Conservation (phyloP, 1,140 invertebrate species). For the Saxidomus purpurata region DNA sequence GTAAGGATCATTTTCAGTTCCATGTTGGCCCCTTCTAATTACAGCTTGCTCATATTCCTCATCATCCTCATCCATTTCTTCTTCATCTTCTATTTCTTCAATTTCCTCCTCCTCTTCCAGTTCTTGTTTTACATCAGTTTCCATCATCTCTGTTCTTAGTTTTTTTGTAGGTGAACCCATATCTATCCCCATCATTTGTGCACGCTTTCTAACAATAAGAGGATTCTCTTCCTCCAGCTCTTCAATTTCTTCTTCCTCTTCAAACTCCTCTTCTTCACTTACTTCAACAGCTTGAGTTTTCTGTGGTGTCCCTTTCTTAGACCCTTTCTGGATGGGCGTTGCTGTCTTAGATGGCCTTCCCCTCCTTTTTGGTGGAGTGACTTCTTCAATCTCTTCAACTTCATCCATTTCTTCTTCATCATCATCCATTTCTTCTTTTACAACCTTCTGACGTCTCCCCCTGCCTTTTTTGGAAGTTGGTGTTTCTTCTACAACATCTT, state of each 20-base stretch:
- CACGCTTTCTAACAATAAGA: slow-evolving; percentile 28
- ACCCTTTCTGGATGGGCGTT: background rate
- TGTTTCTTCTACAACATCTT: slow-evolving; percentile 59
- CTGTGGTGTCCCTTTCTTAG: slow-evolving; percentile 36
- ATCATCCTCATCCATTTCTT: slow-evolving; percentile 55
- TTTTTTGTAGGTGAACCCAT: slow-evolving; percentile 55
- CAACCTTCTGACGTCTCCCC: slow-evolving; percentile 57
- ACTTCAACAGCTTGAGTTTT: slow-evolving; percentile 21
- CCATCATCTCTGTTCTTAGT: slow-evolving; percentile 58
- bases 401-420: slow-evolving; percentile 58
- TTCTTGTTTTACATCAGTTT: slow-evolving; percentile 27
- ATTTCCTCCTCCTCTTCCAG: slow-evolving; percentile 47
- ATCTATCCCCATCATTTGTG: slow-evolving; percentile 54
- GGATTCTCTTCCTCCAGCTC: slow-evolving; percentile 47
- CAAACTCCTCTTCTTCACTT: slow-evolving; percentile 55
- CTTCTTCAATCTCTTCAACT: slow-evolving; percentile 44
- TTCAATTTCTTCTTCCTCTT: slow-evolving; percentile 51
- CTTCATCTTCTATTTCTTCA: slow-evolving; percentile 68
- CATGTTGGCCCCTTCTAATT: slow-evolving; percentile 41
- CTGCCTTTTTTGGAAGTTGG: slow-evolving; percentile 38
- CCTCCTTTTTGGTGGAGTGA: slow-evolving; percentile 37
- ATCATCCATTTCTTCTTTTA: slow-evolving; percentile 57
- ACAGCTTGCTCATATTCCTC: slow-evolving; percentile 56
- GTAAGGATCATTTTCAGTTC: slow-evolving; percentile 47
- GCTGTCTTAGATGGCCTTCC: slow-evolving; percentile 39